Conservation (phyloP, 2,888 invertebrate species). For the Nemapogon koenigi region DNA sequence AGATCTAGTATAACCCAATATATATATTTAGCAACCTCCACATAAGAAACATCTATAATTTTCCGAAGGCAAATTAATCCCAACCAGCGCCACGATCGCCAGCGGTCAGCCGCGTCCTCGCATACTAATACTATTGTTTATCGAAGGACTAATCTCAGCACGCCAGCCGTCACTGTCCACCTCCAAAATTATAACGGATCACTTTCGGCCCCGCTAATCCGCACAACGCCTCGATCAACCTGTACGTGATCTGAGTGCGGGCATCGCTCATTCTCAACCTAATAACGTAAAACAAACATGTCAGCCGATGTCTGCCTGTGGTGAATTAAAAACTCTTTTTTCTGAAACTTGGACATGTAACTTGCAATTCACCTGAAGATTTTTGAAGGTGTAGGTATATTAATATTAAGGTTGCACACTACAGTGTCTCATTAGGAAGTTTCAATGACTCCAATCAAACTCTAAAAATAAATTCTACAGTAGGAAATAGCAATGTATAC, state of each 20-base stretch:
- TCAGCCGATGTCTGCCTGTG: too few species aligned
- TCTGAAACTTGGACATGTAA: too few species aligned
- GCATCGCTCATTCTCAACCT: slow-evolving; percentile 6
- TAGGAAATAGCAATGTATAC: too few species aligned
- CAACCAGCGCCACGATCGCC: slow-evolving; percentile 54
- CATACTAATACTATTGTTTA: slow-evolving; percentile 66
- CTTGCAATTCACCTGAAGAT: too few species aligned
- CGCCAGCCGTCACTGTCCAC: slow-evolving; percentile 61
- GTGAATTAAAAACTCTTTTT: too few species aligned
- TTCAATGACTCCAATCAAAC: too few species aligned
- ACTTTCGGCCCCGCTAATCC: slow-evolving; percentile 55
- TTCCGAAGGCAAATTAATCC: slow-evolving; percentile 62
- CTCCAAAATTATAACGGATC: slow-evolving; percentile 60
- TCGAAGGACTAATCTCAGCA: slow-evolving; percentile 63
- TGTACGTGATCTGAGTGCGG: slow-evolving; percentile 10
- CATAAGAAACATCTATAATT: slow-evolving; percentile 45
- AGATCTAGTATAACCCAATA: too few species aligned
- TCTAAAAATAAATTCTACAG: too few species aligned
- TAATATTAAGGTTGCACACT: too few species aligned
- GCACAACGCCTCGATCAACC: slow-evolving; percentile 27
- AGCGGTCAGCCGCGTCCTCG: slow-evolving; percentile 57
- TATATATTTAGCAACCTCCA: slow-evolving; percentile 25
- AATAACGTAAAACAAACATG: too few species aligned
- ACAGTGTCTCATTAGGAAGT: too few species aligned
- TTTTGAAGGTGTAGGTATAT: too few species aligned